These are phyloP conservation scores for Laodelphax striatellus DNA, from an alignment of 1,140 invertebrate genomes.

Conservation along the genomic window DNA sequence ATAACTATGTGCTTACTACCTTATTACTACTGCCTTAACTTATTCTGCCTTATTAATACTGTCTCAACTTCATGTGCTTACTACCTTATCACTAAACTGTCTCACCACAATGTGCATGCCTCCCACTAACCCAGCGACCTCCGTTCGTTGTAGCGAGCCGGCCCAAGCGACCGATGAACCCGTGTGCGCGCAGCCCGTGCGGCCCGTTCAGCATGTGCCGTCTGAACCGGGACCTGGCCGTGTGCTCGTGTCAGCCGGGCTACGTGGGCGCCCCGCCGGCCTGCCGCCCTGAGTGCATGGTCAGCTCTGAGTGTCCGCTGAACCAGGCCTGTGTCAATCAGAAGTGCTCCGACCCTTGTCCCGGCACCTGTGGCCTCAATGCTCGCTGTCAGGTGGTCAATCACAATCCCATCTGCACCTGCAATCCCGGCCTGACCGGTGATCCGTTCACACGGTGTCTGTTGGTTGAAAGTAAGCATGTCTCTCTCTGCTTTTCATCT, in stretches of 20 bases:
- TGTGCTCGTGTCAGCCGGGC: constrained; percentile 49
- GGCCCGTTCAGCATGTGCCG: constrained; percentile 52
- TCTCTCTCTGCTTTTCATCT: constrained; percentile 5
- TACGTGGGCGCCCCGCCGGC: constrained; percentile 45
- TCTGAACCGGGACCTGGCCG: constrained; percentile 37
- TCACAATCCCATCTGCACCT: constrained; percentile 51
- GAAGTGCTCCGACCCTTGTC: constrained; percentile 49
- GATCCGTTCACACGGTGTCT: constrained; percentile 52
- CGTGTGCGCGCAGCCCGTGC: constrained; percentile 49
- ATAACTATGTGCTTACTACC: too few species aligned
- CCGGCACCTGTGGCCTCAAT: constrained; percentile 45
- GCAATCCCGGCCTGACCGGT: constrained; percentile 43
- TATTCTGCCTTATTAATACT: too few species aligned
- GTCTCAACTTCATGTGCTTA: too few species aligned
- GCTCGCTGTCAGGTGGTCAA: constrained; percentile 49
- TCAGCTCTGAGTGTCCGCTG: constrained; percentile 45
- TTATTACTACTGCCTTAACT: too few species aligned
- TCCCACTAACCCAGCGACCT: background rate
- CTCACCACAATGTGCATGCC: too few species aligned
- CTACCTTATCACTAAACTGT: too few species aligned
- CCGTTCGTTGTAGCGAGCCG: background rate
- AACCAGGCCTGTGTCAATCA: constrained; percentile 47
- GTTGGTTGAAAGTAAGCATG: constrained; percentile 18
- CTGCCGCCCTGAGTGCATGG: constrained; percentile 47
- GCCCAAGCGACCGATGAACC: constrained; percentile 29